Conservation (phyloP, 2,113 vertebrate species). For the Camelus dromedarius region DNA sequence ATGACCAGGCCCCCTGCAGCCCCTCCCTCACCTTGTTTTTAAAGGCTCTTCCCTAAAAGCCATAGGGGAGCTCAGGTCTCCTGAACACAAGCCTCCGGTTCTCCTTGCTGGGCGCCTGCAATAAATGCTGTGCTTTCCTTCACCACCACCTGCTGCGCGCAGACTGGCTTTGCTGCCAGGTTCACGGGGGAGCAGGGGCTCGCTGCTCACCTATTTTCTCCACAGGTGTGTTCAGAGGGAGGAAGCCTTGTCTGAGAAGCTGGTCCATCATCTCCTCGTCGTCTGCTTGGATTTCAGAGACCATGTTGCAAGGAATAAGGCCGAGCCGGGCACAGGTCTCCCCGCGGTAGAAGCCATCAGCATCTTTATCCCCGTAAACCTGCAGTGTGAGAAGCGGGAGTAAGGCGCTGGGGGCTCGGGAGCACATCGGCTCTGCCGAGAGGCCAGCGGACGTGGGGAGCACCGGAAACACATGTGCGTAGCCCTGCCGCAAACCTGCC, state of each 20-base stretch:
- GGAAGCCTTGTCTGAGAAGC: constrained; percentile 97
- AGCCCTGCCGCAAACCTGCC: neutral
- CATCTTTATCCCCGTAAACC: constrained; percentile 98
- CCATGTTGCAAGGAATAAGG: constrained; percentile 99
- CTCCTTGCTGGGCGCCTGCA: too few species aligned
- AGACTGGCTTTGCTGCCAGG: too few species aligned
- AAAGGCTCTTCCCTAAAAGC: too few species aligned
- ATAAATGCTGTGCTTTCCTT: too few species aligned
- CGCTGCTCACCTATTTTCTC: constrained; percentile 93
- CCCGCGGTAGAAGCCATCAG: constrained; percentile 97
- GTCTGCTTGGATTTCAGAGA: constrained; percentile 98
- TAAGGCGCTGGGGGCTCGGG: fast-evolving
- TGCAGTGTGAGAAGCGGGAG: constrained; percentile 4
- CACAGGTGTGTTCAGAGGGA: constrained; percentile 96
- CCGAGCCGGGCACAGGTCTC: constrained; percentile 93
- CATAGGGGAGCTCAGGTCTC: too few species aligned
- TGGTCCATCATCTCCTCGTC: constrained; percentile 97
- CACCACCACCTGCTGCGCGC: too few species aligned
- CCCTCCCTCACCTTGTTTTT: too few species aligned
- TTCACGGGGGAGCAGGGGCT: fast-evolving
- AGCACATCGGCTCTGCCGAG: fast-evolving
- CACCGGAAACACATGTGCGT: too few species aligned
- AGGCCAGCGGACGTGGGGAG: too few species aligned
- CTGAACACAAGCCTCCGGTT: too few species aligned
- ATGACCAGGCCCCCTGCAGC: too few species aligned